Evolutionary conservation across 2,113 vertebrate genomes (phyloP), one percentile per base, ranked within the genome.

Genomic region (Thomomys bottae): DNA sequence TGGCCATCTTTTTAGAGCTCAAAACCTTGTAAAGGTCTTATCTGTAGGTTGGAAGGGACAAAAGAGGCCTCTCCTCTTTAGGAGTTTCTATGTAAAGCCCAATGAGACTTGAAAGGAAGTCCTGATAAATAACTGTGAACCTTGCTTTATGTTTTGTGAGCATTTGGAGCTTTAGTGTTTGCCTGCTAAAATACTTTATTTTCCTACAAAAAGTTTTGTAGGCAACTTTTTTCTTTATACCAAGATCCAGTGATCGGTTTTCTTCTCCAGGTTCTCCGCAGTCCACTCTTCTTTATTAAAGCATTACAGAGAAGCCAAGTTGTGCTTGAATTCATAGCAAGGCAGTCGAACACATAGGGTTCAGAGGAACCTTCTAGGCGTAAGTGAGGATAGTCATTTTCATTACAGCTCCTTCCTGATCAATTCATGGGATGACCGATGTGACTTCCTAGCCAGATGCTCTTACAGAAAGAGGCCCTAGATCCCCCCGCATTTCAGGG

Each of bases 401-500:
- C 32, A 86, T 57, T 18, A 1, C 8, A 36, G 6, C 83, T 90
- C 93, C 54, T 82, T 91, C 76, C 45, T 38, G 34, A 59, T 30
- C 83, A 84, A 8, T 71, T 54, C n/a, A 38, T 86, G 38, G 36
- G 49, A 21, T 76, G 57, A 70, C 49, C 68, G 40, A 79, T 40
- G 40, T 84, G 77, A 68, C 79, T 70, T 90, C 73, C 30, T 4
- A 84, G 38, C 24, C 14, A 87, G 76, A 72, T 83, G 24, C 88
- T 95, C n/a, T 82, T 90, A 84, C 54, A 92, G 76, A 93, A 95
- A 95, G 95, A 95, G 95, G 76, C 89, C 86, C 72, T 68, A 68
- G 94, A 85, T 90, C 87, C 14, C 40, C 92, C 95, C 94, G 92
- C 95, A 95, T 92, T 92, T 92, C 94, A 93, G 63, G 87, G 87